Percentiles rank a stretch among this genome's conserved stretches.
Evolutionary conservation across 2,888 invertebrate genomes (phyloP).

Genomic region (Cyrtodaria siliqua): DNA sequence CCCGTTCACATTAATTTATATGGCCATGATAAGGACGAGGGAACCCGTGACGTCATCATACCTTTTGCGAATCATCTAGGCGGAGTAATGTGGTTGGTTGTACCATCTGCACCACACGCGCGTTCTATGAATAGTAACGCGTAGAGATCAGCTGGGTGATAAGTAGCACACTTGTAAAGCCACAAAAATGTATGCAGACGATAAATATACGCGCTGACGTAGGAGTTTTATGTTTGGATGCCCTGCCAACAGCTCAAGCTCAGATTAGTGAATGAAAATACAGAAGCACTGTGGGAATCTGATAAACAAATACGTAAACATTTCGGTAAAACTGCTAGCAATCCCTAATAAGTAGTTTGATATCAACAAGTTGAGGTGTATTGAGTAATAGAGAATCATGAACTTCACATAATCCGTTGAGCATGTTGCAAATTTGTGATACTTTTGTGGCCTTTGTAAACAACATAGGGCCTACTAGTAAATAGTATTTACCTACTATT

Average conservation of each 20-base stretch:
- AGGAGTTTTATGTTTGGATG: background rate
- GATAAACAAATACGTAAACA: conserved; percentile 1
- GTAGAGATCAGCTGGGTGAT: conserved; percentile 45
- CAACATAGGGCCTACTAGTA: no score
- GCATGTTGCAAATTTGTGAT: no score
- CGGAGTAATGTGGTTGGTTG: conserved; percentile 11
- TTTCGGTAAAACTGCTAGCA: background rate
- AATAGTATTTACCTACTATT: background rate
- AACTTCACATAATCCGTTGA: no score
- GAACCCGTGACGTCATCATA: background rate
- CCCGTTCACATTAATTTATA: no score
- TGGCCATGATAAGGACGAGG: no score
- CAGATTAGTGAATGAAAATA: conserved; percentile 40
- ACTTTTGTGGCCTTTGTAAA: no score
- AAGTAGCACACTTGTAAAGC: conserved; percentile 51
- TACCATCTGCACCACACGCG: conserved; percentile 54
- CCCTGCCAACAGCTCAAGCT: background rate
- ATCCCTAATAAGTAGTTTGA: no score
- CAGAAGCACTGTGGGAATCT: conserved; percentile 31
- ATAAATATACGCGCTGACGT: conserved; percentile 13
- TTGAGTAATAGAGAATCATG: no score
- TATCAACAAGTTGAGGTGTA: no score
- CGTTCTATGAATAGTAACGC: conserved; percentile 43
- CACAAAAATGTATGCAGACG: conserved; percentile 45
- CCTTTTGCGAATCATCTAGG: background rate